These are phyloP conservation scores for Thaumetopoea pityocampa DNA, from an alignment of 1,140 invertebrate species.

Conservation along the genomic window DNA sequence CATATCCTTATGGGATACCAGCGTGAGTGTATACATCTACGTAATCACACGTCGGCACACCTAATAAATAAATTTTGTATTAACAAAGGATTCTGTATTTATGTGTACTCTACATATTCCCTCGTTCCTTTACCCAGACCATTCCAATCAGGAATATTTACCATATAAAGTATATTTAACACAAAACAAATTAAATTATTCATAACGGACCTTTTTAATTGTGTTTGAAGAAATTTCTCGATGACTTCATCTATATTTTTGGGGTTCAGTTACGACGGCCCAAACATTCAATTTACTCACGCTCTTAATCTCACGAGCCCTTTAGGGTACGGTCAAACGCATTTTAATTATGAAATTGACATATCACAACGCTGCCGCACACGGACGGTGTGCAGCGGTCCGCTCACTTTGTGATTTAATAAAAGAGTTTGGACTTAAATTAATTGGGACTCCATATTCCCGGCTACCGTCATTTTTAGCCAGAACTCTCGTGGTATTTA, in stretches of 20 bases:
- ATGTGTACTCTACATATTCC: too few relatives aligned
- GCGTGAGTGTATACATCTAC: too few relatives aligned
- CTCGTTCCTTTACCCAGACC: conserved; percentile 2
- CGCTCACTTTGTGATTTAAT: conserved; percentile 66
- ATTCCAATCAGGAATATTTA: conserved; percentile 6
- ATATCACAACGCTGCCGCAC: conserved; percentile 46
- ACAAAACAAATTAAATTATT: conserved; percentile 39
- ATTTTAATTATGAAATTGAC: conserved; percentile 75
- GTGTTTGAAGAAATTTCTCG: conserved; percentile 48
- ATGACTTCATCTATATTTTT: conserved; percentile 53
- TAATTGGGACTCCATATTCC: conserved; percentile 43
- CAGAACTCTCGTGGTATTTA: conserved; percentile 56
- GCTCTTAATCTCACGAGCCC: conserved; percentile 56
- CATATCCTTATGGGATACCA: too few relatives aligned
- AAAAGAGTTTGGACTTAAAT: conserved; percentile 67
- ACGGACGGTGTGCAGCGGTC: conserved; percentile 24
- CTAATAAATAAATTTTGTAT: too few relatives aligned
- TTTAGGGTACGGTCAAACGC: conserved; percentile 63
- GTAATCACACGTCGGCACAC: too few relatives aligned
- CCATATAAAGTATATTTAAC: conserved; percentile 17
- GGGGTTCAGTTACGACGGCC: conserved; percentile 34
- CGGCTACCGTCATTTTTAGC: conserved; percentile 42
- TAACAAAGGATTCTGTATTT: too few relatives aligned
- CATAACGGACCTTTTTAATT: conserved; percentile 55
- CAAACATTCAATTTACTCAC: conserved; percentile 58